These are phyloP conservation scores for Aleiodes testaceus DNA, from an alignment of 2,888 invertebrate species.

Conservation along the genomic window DNA sequence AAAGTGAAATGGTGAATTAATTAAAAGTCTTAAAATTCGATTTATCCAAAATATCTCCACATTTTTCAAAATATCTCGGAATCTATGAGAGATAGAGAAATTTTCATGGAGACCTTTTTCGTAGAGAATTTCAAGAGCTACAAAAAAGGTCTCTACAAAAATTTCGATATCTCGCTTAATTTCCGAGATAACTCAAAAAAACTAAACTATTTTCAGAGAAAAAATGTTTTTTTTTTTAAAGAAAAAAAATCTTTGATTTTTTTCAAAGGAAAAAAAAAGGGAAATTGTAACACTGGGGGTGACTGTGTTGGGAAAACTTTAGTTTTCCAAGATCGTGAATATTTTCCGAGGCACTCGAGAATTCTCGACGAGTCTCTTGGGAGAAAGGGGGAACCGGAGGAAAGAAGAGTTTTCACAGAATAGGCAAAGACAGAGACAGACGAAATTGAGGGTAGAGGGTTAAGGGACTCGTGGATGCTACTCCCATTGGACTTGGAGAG, in stretches of 20 bases:
- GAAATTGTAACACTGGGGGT: background rate
- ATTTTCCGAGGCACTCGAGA: conserved; percentile 42
- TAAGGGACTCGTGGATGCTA: conserved; percentile 19
- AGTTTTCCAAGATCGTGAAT: conserved; percentile 45
- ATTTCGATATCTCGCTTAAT: too few relatives aligned
- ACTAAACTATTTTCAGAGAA: too few relatives aligned
- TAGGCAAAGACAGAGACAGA: conserved; percentile 1
- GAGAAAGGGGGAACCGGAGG: conserved; percentile 32
- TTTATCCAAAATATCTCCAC: too few relatives aligned
- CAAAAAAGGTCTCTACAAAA: too few relatives aligned
- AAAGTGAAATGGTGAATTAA: too few relatives aligned
- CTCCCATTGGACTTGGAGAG: conserved; percentile 35
- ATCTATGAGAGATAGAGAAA: too few relatives aligned
- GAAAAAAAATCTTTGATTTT: too few relatives aligned
- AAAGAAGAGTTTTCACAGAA: conserved; percentile 38
- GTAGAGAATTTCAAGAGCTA: too few relatives aligned
- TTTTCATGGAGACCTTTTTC: too few relatives aligned
- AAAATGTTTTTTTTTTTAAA: conserved; percentile 16
- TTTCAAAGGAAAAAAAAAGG: conserved; percentile 11
- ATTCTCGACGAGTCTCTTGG: conserved; percentile 39
- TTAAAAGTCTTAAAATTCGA: too few relatives aligned
- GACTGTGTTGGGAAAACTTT: conserved; percentile 30
- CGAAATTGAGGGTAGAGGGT: conserved; percentile 2
- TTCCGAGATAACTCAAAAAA: too few relatives aligned
- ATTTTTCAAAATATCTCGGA: too few relatives aligned